Evolutionary conservation across 2,797 vertebrate genomes (phyloP), one percentile per base, ranked within the genome.

Genomic region (Typhlichthys subterraneus): DNA sequence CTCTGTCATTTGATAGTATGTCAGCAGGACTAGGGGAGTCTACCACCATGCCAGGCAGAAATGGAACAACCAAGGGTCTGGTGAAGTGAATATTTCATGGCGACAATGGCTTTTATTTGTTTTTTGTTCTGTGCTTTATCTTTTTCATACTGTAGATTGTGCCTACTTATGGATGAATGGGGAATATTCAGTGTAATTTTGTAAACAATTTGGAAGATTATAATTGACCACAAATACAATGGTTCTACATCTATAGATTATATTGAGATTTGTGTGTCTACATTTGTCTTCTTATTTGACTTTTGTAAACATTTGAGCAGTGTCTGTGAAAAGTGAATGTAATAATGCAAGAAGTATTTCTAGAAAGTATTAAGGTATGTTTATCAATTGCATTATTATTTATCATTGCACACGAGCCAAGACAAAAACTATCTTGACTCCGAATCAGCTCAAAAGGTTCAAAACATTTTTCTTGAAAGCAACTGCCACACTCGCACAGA

Each of bases 11-110:
- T 60, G 88, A 90, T 89, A 84, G 74, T 65, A 71, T 72, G 65
- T 42, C 12, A 63, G 57, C 47, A 73, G 64, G 81, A 57, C 55
- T 48, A 33, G 52, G 31, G 23, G 5, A 55, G 47, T 67, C 61
- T 33, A 33, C 3, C 14, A 46, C 61, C 68, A 10, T 19, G 17
- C 38, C 59, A 38, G 31, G 49, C 47, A 69, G 63, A 57, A 51
- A 64, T 58, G 61, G 55, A 48, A 55, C 58, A 55, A 63, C 19
- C 52, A 45, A 68, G 65, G 55, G 76, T 85, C 78, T 73, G 61
- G 71, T 63, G 59, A 46, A 59, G 79, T 92, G 67, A 93, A 93
- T 89, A 84, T 89, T 93, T 92, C 57, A 92, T 76, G 67, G 54
- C 29, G 11, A 29, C 57, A 49, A 68, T 79, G 84, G 84, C 77